phyloP scores from a whole-genome alignment of 30 jellyfish, hydroid and myxozoan genomes.

The Turritopsis dohrnii region DNA sequence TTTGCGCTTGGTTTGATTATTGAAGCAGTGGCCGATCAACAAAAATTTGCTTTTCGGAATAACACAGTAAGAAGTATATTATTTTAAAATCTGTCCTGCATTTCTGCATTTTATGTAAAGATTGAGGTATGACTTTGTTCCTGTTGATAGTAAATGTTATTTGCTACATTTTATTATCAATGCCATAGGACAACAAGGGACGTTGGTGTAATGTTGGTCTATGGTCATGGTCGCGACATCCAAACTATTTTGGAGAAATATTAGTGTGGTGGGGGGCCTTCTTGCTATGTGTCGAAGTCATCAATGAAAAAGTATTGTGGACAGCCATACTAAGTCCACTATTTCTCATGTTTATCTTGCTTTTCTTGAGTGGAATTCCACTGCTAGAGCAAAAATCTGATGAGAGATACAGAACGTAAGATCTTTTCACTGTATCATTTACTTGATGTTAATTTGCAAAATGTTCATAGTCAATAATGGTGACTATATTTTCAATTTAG shows the following conservation, averaged over 20 bases:
- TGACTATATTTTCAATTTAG: not conserved
- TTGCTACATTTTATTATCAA: no score
- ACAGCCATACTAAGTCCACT: conserved; percentile 29
- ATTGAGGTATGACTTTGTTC: not conserved
- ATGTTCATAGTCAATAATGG: not conserved
- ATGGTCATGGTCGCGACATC: conserved; percentile 53
- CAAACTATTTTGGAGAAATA: conserved; percentile 43
- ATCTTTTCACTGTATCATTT: not conserved
- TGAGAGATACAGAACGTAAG: conserved; percentile 27
- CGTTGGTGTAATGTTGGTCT: conserved; percentile 37
- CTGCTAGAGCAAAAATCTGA: conserved; percentile 39
- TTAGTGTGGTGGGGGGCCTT: conserved; percentile 46
- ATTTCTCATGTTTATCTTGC: conserved; percentile 18
- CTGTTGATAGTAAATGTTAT: no score
- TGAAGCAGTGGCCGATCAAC: conserved; percentile 43
- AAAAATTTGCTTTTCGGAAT: conserved; percentile 29
- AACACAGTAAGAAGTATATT: conserved; percentile 25
- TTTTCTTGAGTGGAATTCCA: conserved; percentile 37
- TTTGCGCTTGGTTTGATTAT: conserved; percentile 29
- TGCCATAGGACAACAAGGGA: conserved; percentile 30
- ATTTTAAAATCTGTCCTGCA: not conserved
- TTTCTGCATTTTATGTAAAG: not conserved
- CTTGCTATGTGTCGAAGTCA: conserved; percentile 8
- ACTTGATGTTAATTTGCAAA: no score
- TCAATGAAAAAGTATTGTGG: conserved; percentile 15